Evolutionary conservation across 2,888 invertebrate genomes (phyloP).

Genomic region (Pandemis corylana): DNA sequence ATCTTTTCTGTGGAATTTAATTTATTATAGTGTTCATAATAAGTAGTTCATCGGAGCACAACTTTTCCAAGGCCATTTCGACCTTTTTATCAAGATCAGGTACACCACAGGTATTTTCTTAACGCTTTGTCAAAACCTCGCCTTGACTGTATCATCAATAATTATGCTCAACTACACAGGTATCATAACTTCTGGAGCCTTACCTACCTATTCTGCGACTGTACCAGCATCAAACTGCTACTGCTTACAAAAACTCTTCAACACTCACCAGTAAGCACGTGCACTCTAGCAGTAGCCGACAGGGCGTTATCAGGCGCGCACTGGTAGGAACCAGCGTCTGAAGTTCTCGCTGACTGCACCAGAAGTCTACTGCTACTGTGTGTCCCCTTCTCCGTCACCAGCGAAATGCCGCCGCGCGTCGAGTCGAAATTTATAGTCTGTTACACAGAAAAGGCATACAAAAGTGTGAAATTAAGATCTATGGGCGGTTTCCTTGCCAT

Average conservation of each 20-base stretch:
- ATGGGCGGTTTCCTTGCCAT: too few species aligned
- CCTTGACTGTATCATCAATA: too few species aligned
- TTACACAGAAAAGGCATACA: neutral
- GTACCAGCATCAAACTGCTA: neutral
- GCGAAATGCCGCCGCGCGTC: slow-evolving; percentile 94
- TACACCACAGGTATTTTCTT: too few species aligned
- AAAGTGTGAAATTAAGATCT: too few species aligned
- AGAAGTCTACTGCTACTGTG: slow-evolving; percentile 93
- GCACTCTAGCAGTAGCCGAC: slow-evolving; percentile 90
- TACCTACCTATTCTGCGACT: neutral
- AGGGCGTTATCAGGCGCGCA: slow-evolving; percentile 94
- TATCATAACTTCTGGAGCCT: too few species aligned
- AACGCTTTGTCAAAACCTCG: too few species aligned
- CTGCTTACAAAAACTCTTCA: neutral
- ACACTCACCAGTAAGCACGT: slow-evolving; percentile 91
- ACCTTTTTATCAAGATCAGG: too few species aligned
- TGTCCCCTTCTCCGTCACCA: slow-evolving; percentile 93
- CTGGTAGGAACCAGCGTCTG: slow-evolving; percentile 93
- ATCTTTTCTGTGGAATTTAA: too few species aligned
- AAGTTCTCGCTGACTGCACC: slow-evolving; percentile 91
- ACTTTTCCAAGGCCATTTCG: too few species aligned
- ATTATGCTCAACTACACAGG: too few species aligned
- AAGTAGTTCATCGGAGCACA: too few species aligned
- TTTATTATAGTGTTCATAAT: too few species aligned
- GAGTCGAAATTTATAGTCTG: slow-evolving; percentile 96